Evolutionary conservation across 2,113 vertebrate species (phyloP).

Genomic region (Gasterosteus aculeatus): DNA sequence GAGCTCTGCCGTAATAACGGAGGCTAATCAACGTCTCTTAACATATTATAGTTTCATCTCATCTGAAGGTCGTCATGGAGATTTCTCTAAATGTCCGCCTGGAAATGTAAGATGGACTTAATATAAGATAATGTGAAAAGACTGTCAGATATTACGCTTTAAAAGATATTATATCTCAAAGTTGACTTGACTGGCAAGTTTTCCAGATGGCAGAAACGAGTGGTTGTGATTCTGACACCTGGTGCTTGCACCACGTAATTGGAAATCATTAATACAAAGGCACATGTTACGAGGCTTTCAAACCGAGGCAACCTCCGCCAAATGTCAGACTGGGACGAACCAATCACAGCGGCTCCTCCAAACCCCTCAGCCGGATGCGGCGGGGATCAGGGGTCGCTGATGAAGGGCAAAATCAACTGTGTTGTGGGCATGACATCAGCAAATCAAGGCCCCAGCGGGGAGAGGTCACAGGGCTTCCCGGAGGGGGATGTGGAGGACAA

Average conservation of each 20-base stretch:
- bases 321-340: slow-evolving; percentile 60
- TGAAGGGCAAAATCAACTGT: slow-evolving; percentile 54
- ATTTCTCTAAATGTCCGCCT: slow-evolving; percentile 42
- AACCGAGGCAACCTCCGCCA: slow-evolving; percentile 40
- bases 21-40: slow-evolving; percentile 51
- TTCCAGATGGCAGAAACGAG: slow-evolving; percentile 1
- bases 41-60: slow-evolving; percentile 33
- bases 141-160: slow-evolving; percentile 5
- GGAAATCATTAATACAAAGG: slow-evolving; percentile 9
- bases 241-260: not conserved
- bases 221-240: slow-evolving; percentile 6
- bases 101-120: slow-evolving; percentile 16
- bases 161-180: not conserved
- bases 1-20: slow-evolving; percentile 19
- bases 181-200: slow-evolving; percentile 5
- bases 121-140: slow-evolving; percentile 3
- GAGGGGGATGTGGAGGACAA: slow-evolving; percentile 35
- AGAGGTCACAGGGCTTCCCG: slow-evolving; percentile 29
- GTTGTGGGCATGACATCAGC: slow-evolving; percentile 52
- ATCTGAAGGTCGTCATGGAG: slow-evolving; percentile 15
- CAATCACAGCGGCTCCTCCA: slow-evolving; percentile 54
- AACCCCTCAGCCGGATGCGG: slow-evolving; percentile 24
- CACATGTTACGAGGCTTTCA: slow-evolving; percentile 3
- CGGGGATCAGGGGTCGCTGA: slow-evolving; percentile 37
- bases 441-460: slow-evolving; percentile 29